Evolutionary conservation across 2,113 vertebrate genomes (phyloP).

Genomic region (Atherinomorus stipes): DNA sequence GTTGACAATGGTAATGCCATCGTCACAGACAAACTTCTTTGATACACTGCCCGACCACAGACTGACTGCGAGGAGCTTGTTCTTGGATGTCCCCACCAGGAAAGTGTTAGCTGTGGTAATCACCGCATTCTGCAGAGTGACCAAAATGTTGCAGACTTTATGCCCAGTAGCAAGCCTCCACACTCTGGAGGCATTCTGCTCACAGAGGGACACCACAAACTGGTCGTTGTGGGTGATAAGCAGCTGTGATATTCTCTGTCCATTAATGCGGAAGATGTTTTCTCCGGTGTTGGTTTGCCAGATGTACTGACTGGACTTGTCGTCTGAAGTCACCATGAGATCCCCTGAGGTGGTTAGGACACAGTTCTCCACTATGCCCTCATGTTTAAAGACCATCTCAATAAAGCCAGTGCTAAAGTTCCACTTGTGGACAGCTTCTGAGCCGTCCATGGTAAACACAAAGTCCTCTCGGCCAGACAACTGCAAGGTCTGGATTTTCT

Average conservation of each 20-base stretch:
- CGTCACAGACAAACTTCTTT: conserved; percentile 97
- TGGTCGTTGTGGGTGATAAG: conserved; percentile 98
- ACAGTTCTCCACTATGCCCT: conserved; percentile 96
- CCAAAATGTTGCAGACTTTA: conserved; percentile 97
- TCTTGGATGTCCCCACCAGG: conserved; percentile 93
- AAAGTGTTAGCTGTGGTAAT: conserved; percentile 98
- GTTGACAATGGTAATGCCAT: conserved; percentile 93
- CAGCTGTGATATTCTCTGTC: conserved; percentile 95
- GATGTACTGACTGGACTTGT: conserved; percentile 96
- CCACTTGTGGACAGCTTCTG: conserved; percentile 97
- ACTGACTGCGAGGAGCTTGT: conserved; percentile 96
- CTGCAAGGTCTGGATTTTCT: conserved; percentile 91
- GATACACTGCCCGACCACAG: conserved; percentile 99
- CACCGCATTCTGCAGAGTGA: conserved; percentile 95
- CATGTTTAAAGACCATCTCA: conserved; percentile 96
- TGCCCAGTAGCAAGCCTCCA: conserved; percentile 97
- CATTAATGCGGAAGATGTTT: conserved; percentile 97
- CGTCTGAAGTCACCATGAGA: conserved; percentile 96
- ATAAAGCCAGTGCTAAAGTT: conserved; percentile 98
- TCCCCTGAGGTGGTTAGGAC: conserved; percentile 95
- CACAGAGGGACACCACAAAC: conserved; percentile 98
- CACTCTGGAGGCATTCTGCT: conserved; percentile 96
- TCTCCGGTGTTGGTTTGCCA: conserved; percentile 95
- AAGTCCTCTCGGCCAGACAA: conserved; percentile 93
- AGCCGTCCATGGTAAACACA: conserved; percentile 96